Base-by-base conservation (phyloP, 1,140 invertebrate genomes). In the Cylas formicarius region DNA sequence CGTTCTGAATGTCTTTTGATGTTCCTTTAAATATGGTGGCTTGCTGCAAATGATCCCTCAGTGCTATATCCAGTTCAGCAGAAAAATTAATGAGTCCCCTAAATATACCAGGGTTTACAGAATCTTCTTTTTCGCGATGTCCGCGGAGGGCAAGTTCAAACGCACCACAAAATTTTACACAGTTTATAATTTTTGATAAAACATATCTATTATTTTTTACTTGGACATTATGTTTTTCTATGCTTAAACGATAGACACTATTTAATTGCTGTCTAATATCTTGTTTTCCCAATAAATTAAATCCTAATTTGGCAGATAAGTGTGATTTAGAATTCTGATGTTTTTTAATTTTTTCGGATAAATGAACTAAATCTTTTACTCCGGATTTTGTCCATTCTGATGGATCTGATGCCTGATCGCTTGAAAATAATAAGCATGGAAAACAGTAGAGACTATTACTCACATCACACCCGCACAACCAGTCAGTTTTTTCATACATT, bases 101-200 rank as follows among this genome's bases (percentile, higher is more conserved):
- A 44, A 49, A 52, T 11, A 39, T 45, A n/a, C 50, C 45, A 24
- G 44, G 45, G 9, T 48, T 16, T 3, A 57, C 57, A 9, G 52
- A 26, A 17, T 52, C 50, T 11, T 45, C 9, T 23, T n/a, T 52
- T 53, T 61, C 54, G 47, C 62, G 49, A 43, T 62, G 55, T 22
- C 54, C 44, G 18, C 44, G 44, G 16, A 59, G 24, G 21, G 58
- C 47, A 11, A 58, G 14, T 21, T 63, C 48, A 52, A 61, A 60
- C 18, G 37, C 34, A 17, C 53, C 55, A 51, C 61, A 61, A 58
- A 60, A 62, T 44, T 49, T 60, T 16, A 66, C 52, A 35, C 53
- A 58, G 43, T 64, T 51, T 33, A 63, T 60, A 27, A 65, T 57
- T 52, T 55, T 57, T 24, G 55, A 59, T 36, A 62, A 53, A 38